Evolutionary conservation across 2,888 invertebrate genomes (phyloP).

Genomic region (Alsophila aescularia): DNA sequence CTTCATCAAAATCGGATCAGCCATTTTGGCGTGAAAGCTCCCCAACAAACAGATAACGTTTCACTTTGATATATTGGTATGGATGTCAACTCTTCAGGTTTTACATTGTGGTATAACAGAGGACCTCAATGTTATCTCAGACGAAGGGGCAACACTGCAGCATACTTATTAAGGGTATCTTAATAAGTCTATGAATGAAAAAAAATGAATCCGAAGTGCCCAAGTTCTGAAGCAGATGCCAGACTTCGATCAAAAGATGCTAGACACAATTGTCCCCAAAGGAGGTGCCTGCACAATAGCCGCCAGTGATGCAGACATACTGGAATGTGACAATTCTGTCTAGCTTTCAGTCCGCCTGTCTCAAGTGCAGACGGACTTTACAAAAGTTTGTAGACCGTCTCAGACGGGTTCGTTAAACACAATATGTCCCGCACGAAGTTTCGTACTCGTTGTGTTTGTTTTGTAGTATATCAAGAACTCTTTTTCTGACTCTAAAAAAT

Average conservation of each 20-base stretch:
- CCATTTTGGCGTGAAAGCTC: no score
- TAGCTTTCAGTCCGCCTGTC: slow-evolving; percentile 19
- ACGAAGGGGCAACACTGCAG: no score
- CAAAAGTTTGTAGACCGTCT: slow-evolving; percentile 28
- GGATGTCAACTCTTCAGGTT: no score
- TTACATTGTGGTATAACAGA: no score
- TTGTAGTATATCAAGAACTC: neutral
- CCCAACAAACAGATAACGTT: no score
- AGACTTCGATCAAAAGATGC: no score
- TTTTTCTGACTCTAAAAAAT: neutral
- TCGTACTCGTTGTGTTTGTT: neutral
- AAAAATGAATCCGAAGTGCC: no score
- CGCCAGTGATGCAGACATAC: slow-evolving; percentile 13
- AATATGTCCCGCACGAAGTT: slow-evolving; percentile 1
- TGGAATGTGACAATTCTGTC: slow-evolving; percentile 19
- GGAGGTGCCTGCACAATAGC: slow-evolving; percentile 3
- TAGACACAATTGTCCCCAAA: slow-evolving; percentile 3
- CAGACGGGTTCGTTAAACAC: slow-evolving; percentile 6
- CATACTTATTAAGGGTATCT: no score
- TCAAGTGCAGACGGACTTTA: slow-evolving; percentile 15
- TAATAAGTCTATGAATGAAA: no score
- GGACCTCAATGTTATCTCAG: no score
- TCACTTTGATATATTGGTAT: no score
- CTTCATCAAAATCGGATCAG: no score
- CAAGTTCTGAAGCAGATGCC: neutral